phyloP scores from a whole-genome alignment of 2,113 vertebrate genomes.

The Toxostoma redivivum region DNA sequence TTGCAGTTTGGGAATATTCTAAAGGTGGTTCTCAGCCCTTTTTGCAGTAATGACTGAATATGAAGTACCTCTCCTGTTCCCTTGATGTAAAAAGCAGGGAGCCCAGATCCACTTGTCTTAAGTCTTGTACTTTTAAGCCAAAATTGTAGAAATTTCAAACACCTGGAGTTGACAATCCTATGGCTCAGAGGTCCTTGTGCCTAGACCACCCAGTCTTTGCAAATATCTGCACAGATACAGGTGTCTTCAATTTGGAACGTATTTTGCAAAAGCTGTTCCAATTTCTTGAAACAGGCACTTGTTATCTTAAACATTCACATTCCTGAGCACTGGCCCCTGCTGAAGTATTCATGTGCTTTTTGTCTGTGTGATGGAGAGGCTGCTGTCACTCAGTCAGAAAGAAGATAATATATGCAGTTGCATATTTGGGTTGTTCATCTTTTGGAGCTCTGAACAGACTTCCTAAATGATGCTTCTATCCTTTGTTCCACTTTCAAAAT shows the following conservation, averaged over 20 bases:
- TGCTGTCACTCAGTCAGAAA: neutral
- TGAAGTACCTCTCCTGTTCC: neutral
- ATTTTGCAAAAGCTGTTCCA: slow-evolving; percentile 19
- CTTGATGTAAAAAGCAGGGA: neutral
- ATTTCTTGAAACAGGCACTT: neutral
- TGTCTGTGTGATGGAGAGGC: slow-evolving; percentile 3
- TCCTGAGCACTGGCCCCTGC: neutral
- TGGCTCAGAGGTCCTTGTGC: neutral
- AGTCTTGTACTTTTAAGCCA: neutral
- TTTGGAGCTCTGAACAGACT: neutral
- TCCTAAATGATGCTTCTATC: neutral
- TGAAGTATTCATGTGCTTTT: neutral
- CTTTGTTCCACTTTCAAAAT: slow-evolving; percentile 27
- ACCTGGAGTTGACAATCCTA: neutral
- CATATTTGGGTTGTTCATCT: slow-evolving; percentile 8
- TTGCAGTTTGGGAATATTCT: neutral
- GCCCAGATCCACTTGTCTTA: neutral
- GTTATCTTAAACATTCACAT: neutral
- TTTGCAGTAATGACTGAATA: neutral
- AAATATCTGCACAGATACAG: neutral
- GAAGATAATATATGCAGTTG: neutral
- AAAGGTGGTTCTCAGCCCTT: neutral
- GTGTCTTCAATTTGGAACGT: neutral
- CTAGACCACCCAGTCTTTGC: neutral
- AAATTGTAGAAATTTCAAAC: neutral